These are phyloP conservation scores for Saimiri boliviensis DNA, from an alignment of 2,113 vertebrate species.

Conservation along the genomic window DNA sequence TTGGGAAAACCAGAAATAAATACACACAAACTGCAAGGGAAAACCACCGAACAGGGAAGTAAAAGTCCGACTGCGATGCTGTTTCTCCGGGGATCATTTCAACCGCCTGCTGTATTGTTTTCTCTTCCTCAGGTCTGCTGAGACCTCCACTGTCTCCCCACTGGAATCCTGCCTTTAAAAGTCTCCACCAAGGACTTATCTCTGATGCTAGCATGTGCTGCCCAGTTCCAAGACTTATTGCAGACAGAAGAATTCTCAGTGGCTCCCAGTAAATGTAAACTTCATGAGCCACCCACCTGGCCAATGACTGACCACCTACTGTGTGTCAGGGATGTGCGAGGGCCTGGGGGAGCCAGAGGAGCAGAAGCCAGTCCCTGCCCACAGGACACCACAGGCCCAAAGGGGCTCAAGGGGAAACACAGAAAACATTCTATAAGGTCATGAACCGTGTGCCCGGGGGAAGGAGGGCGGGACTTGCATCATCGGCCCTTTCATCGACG, in stretches of 20 bases:
- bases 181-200: background rate
- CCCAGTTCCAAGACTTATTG: background rate
- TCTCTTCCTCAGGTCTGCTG: background rate
- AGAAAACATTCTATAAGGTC: background rate
- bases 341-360: background rate
- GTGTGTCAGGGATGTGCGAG: accelerated
- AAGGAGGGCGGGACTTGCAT: background rate
- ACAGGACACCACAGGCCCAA: accelerated
- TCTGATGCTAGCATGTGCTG: accelerated
- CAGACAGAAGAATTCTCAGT: background rate
- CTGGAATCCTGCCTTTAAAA: background rate
- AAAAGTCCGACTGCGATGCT: background rate
- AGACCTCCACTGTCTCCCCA: too few species aligned
- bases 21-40: accelerated
- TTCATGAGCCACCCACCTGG: too few species aligned
- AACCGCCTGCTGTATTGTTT: background rate
- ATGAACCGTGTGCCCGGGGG: background rate
- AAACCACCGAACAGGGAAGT: background rate
- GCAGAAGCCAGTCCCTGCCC: accelerated
- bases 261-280: accelerated
- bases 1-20: background rate
- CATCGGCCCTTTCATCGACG: accelerated
- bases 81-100: background rate
- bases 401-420: background rate
- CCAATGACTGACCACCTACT: accelerated